Base-by-base conservation (phyloP, 2,797 vertebrate genomes). In the Semaprochilodus insignis region DNA sequence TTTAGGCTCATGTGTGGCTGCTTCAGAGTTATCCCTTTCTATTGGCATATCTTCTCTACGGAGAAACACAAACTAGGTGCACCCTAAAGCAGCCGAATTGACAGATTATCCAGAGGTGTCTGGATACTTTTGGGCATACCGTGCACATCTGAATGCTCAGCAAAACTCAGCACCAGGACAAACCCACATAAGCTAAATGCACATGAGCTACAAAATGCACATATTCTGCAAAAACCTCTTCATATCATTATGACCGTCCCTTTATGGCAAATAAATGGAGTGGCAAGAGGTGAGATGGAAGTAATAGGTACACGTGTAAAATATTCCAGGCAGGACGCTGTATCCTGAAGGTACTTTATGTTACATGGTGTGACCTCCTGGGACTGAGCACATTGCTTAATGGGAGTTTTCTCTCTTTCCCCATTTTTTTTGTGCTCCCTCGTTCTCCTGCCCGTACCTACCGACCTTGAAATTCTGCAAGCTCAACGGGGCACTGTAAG, bases 391-490 rank as follows among this genome's bases (percentile, higher is more conserved):
- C 60, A 70, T 25, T 74, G 54, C 34, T 81, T 84, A 67, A 78
- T 44, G 73, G n/a, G 77, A 83, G 52, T 54, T 74, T 74, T 59
- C 31, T 70, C 27, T 69, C 52, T 48, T 78, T 76, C 25, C 25
- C 4, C 36, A 48, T 51, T 77, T 71, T 31, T 66, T 57, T 52
- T 72, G n/a, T 54, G 3, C 34, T 21, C 40, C 67, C 55, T 55
- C 57, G 3, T 23, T 62, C 36, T 66, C 66, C 77, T 52, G 36
- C 71, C 66, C 65, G 16, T 62, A 63, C 72, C 48, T 27, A 81
- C 86, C 5, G 78, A 87, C 86, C 86, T 86, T 83, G 80, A 78
- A 84, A 87, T 65, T 77, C 78, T 70, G 67, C 74, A 72, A 81
- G 75, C 76, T 71, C 62, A 60, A 70, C 65, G 75, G 80, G n/a